Evolutionary conservation across 2,888 invertebrate species (phyloP).

Genomic region (Byasa hedistus): DNA sequence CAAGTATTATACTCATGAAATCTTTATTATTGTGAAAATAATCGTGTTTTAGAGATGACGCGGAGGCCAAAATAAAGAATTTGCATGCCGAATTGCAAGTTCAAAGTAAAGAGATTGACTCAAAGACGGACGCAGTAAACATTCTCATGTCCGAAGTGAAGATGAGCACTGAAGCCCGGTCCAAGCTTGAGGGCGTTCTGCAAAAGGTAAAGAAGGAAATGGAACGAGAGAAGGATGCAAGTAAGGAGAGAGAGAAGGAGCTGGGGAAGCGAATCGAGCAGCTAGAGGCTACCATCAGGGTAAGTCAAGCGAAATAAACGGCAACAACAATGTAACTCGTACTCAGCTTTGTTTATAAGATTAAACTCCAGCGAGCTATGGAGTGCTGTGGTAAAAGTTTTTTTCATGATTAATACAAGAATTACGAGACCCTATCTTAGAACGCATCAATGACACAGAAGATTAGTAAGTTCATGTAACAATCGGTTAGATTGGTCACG

Average conservation of each 20-base stretch:
- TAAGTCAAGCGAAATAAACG: constrained; percentile 30
- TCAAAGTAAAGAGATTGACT: constrained; percentile 44
- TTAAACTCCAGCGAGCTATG: no score
- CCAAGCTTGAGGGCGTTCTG: constrained; percentile 40
- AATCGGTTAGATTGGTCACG: no score
- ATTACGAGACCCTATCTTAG: no score
- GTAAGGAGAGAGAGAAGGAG: constrained; percentile 40
- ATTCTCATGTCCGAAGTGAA: constrained; percentile 50
- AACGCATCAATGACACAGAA: no score
- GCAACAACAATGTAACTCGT: no score
- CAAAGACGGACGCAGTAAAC: constrained; percentile 42
- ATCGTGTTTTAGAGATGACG: constrained; percentile 32
- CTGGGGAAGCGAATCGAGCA: constrained; percentile 39
- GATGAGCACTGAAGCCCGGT: constrained; percentile 40
- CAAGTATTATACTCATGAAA: no score
- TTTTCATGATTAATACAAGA: no score
- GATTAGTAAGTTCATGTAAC: no score
- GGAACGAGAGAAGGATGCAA: constrained; percentile 38
- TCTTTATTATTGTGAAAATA: no score
- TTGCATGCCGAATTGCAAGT: constrained; percentile 31
- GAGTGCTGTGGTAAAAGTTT: no score
- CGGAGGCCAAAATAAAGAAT: constrained; percentile 36
- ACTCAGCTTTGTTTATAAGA: no score
- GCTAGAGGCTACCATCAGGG: constrained; percentile 41
- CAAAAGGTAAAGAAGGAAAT: constrained; percentile 40